Percentiles rank a stretch among this genome's conserved stretches.
These are phyloP conservation scores for Dendroctonus ponderosae DNA, from an alignment of 1,140 invertebrate species.

Conservation along the genomic window DNA sequence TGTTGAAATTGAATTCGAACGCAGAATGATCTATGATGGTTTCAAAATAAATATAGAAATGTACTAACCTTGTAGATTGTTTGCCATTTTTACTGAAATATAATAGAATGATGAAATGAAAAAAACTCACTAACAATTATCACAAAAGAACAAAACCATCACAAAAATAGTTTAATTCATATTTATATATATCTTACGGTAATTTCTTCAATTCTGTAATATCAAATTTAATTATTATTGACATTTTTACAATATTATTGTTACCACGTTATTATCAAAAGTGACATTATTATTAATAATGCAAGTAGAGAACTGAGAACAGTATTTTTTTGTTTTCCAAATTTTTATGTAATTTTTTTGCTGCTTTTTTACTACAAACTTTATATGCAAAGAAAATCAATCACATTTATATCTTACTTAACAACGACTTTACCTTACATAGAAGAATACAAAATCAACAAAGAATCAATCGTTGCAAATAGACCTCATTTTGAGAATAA, in stretches of 20 bases:
- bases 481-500: conserved; percentile 17
- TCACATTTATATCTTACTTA: conserved; percentile 21
- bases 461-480: conserved; percentile 10
- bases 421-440: not conserved
- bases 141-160: conserved; percentile 18
- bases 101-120: not conserved
- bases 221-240: conserved; percentile 6
- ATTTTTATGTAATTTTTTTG: conserved; percentile 34
- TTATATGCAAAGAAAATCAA: conserved; percentile 15
- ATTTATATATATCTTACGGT: conserved; percentile 6
- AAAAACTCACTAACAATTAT: conserved; percentile 16
- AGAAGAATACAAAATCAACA: conserved; percentile 8
- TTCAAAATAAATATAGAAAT: not conserved
- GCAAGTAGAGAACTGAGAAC: not conserved
- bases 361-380: conserved; percentile 12
- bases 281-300: conserved; percentile 24
- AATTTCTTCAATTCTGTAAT: conserved; percentile 3
- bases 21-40: no score
- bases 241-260: conserved; percentile 28
- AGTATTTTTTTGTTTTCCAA: conserved; percentile 6
- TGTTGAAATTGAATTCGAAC: no score
- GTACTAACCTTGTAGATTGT: not conserved
- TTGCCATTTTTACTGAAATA: not conserved
- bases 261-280: conserved; percentile 32
- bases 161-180: conserved; percentile 12